Evolutionary conservation across 2,113 vertebrate species (phyloP), one percentile per base, ranked within the genome.

Genomic region (Sander lucioperca): DNA sequence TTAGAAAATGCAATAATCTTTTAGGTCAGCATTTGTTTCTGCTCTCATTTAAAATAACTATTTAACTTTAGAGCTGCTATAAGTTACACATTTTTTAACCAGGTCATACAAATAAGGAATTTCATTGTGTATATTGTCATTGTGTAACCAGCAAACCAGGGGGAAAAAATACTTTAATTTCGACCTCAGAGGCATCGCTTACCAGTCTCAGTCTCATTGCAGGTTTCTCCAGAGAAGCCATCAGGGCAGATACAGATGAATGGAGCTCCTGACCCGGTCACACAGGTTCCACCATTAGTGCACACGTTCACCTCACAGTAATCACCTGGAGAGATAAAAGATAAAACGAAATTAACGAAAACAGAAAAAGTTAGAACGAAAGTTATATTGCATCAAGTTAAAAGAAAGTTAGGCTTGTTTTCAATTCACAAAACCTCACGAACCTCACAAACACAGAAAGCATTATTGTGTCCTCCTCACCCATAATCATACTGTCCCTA

Each of bases 141-240:
- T 30, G 61, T 47, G n/a, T 21, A 15, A 27, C 23, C 16, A 65
- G 27, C 47, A 71, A 57, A 50, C 1, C 4, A n/a, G 23, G 10
- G 10, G 10, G 4, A 62, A 61, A 48, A 7, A 48, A 21, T 12
- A 16, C 33, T 30, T 4, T 18, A 3, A 3, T 39, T 43, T 62
- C 21, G 13, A 18, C 3, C 27, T 74, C 1, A 50, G 47, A 15
- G 2, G 8, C 7, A 1, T 3, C 5, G 2, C 53, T 74, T 93
- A 99, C 98, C 98, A 69, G 93, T 95, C 86, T 98, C 97, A 0
- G 96, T 98, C 83, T 97, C 95, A 1, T 97, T 97, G 96, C 98
- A 99, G 56, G 93, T 92, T 63, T 96, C 95, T 72, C 98, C 98
- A 8, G 95, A 80, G 30, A 96, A 98, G 72, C 97, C 98, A 1